Conservation (phyloP, 2,888 invertebrate genomes). For the Chrysodeixis includens region DNA sequence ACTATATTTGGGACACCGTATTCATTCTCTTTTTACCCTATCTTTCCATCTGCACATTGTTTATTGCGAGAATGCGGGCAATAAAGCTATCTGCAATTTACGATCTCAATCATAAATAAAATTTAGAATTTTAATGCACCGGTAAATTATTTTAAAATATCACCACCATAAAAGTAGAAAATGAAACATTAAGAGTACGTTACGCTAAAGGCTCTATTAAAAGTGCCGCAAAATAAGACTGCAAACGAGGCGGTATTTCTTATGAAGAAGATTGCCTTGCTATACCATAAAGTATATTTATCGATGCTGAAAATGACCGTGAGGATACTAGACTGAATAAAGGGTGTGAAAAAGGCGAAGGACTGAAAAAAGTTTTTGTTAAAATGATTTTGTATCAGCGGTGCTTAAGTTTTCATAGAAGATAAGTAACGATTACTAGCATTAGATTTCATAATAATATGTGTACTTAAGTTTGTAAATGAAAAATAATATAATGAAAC, state of each 20-base stretch:
- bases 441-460: too few species aligned
- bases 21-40: neutral
- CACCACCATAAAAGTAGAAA: constrained; percentile 1
- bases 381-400: neutral
- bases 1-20: neutral
- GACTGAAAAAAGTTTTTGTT: constrained; percentile 4
- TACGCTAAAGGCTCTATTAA: neutral
- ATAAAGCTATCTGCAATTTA: neutral
- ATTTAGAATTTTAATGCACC: neutral
- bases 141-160: neutral
- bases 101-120: neutral
- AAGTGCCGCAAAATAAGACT: constrained; percentile 4
- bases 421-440: too few species aligned
- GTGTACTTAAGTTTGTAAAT: too few species aligned
- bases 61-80: neutral
- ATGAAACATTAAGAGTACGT: neutral
- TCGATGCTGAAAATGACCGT: constrained; percentile 4
- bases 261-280: constrained; percentile 2
- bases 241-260: constrained; percentile 1
- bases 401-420: neutral
- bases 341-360: neutral
- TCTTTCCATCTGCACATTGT: neutral
- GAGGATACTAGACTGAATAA: neutral
- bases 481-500: too few species aligned
- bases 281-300: constrained; percentile 4